phyloP scores from a whole-genome alignment of 2,888 invertebrate species.

The Chrysopilus asiliformis region DNA sequence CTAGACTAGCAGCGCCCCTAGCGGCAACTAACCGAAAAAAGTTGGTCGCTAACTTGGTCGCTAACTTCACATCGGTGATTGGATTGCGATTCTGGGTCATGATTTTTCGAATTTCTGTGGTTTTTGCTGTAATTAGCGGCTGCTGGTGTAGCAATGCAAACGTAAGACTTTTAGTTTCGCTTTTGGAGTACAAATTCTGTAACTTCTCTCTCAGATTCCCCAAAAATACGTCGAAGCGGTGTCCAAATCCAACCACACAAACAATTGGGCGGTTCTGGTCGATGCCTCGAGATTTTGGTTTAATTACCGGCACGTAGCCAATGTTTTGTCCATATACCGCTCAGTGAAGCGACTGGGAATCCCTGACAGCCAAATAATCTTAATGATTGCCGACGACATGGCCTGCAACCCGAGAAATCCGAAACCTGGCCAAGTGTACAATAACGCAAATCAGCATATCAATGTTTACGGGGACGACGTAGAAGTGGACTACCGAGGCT shows the following conservation, averaged over 20 bases:
- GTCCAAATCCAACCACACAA: constrained; percentile 55
- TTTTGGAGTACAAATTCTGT: no score
- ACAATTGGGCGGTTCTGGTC: constrained; percentile 99
- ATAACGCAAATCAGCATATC: constrained; percentile 94
- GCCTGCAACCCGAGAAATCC: constrained; percentile 98
- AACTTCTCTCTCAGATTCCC: constrained; percentile 26
- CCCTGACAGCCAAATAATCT: constrained; percentile 94
- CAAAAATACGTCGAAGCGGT: constrained; percentile 27
- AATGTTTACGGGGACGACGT: constrained; percentile 99
- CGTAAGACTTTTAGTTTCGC: no score
- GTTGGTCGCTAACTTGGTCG: no score
- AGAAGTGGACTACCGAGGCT: constrained; percentile 95
- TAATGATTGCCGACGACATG: constrained; percentile 99
- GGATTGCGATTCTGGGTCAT: no score
- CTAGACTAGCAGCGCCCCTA: no score
- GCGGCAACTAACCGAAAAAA: no score
- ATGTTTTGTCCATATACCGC: constrained; percentile 93
- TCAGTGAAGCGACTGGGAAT: constrained; percentile 98
- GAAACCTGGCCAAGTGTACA: constrained; percentile 92
- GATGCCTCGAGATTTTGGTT: constrained; percentile 99
- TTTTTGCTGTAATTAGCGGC: no score
- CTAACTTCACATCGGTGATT: no score
- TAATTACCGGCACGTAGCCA: constrained; percentile 98
- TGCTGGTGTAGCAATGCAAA: no score
- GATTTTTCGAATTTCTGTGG: no score